These are phyloP conservation scores for Oplegnathus fasciatus DNA, from an alignment of 2,113 vertebrate genomes.

Conservation along the genomic window DNA sequence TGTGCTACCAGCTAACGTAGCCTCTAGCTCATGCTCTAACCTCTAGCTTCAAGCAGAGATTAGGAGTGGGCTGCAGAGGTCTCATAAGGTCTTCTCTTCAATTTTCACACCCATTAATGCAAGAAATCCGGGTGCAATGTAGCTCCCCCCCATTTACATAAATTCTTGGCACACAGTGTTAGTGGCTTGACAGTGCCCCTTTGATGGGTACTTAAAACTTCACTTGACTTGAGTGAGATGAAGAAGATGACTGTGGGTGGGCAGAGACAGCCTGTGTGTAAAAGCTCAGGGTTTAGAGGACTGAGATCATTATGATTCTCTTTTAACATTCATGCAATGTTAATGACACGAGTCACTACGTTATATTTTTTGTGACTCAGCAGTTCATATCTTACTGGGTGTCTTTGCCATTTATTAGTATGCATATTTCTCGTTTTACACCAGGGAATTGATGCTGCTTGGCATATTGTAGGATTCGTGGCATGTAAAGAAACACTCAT, in stretches of 20 bases:
- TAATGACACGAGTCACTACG: background rate
- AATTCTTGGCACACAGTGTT: constrained; percentile 12
- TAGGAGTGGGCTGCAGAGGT: background rate
- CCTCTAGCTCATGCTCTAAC: too few species aligned
- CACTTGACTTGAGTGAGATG: constrained; percentile 13
- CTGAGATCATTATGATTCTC: background rate
- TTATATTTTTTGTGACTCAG: constrained; percentile 22
- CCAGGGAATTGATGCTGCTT: background rate
- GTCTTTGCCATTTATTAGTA: constrained; percentile 15
- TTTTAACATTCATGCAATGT: constrained; percentile 1
- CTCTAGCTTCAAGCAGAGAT: too few species aligned
- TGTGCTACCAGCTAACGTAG: background rate
- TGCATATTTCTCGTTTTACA: constrained; percentile 21
- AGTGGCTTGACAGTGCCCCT: background rate
- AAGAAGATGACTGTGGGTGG: background rate
- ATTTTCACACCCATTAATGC: background rate
- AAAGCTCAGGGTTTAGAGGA: background rate
- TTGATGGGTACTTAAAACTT: constrained; percentile 34
- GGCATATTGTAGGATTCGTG: background rate
- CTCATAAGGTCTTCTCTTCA: background rate
- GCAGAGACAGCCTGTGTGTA: background rate
- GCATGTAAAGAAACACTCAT: background rate
- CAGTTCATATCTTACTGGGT: constrained; percentile 5
- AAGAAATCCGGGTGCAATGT: background rate
- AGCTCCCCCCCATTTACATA: constrained; percentile 3